These are phyloP conservation scores for Puma concolor DNA, from an alignment of 2,113 vertebrate species.

Conservation along the genomic window DNA sequence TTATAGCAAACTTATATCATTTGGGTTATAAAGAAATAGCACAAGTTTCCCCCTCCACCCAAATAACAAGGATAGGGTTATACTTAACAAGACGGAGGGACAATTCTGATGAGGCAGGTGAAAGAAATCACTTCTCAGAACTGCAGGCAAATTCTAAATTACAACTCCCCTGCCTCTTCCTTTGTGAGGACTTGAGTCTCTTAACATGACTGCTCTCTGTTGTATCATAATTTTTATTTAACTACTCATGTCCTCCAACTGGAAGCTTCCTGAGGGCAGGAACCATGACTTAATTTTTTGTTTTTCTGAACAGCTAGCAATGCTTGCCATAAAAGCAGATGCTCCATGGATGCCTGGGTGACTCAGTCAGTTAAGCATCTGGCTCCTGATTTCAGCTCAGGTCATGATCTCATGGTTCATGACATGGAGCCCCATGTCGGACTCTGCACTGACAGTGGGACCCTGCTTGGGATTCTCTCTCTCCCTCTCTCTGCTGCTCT, in stretches of 20 bases:
- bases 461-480: no score
- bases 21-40: neutral
- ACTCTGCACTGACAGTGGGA: no score
- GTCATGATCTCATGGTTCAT: no score
- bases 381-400: no score
- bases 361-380: no score
- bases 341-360: neutral
- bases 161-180: neutral
- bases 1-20: neutral
- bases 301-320: neutral
- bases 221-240: neutral
- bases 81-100: neutral
- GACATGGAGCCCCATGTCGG: no score
- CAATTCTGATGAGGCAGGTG: neutral
- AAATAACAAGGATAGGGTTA: neutral
- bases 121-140: neutral
- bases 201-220: neutral
- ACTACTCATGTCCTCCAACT: neutral
- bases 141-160: neutral
- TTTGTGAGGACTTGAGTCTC: neutral
- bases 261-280: neutral
- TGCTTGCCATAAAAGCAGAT: neutral
- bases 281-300: neutral
- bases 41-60: neutral
- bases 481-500: no score